These are phyloP conservation scores for Aporophyla nigra DNA, from an alignment of 2,888 invertebrate genomes.

Conservation along the genomic window DNA sequence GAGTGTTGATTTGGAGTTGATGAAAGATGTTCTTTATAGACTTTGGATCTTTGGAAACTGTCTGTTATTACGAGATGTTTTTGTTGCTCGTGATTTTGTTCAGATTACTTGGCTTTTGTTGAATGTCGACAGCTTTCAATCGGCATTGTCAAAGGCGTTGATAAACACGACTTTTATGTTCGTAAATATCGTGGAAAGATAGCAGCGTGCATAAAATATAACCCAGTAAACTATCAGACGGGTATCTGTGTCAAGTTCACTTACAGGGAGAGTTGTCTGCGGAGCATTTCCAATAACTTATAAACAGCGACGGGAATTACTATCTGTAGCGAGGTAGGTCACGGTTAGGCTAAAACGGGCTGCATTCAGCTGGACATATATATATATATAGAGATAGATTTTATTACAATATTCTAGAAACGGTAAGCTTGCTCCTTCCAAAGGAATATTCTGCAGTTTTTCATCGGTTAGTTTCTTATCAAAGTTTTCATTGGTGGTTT, in stretches of 20 bases:
- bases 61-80: slow-evolving; percentile 47
- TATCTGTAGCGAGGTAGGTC: slow-evolving; percentile 61
- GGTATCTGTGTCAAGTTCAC: slow-evolving; percentile 54
- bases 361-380: slow-evolving; percentile 44
- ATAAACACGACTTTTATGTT: neutral
- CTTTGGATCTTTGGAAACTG: slow-evolving; percentile 27
- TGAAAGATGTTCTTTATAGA: slow-evolving; percentile 42
- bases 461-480: neutral
- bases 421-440: slow-evolving; percentile 6
- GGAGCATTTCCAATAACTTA: slow-evolving; percentile 55
- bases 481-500: neutral
- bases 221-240: slow-evolving; percentile 24
- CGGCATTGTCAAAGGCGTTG: neutral
- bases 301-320: slow-evolving; percentile 47
- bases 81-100: slow-evolving; percentile 31
- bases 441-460: slow-evolving; percentile 2
- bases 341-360: slow-evolving; percentile 37
- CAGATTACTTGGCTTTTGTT: slow-evolving; percentile 9
- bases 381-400: slow-evolving; percentile 5
- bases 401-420: slow-evolving; percentile 9
- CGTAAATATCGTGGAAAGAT: neutral
- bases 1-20: slow-evolving; percentile 50
- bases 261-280: slow-evolving; percentile 49
- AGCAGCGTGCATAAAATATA: slow-evolving; percentile 24
- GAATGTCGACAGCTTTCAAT: neutral